Percentiles rank a stretch among this genome's conserved stretches.
Conservation (phyloP, 1,140 invertebrate genomes). For the Pantala flavescens region DNA sequence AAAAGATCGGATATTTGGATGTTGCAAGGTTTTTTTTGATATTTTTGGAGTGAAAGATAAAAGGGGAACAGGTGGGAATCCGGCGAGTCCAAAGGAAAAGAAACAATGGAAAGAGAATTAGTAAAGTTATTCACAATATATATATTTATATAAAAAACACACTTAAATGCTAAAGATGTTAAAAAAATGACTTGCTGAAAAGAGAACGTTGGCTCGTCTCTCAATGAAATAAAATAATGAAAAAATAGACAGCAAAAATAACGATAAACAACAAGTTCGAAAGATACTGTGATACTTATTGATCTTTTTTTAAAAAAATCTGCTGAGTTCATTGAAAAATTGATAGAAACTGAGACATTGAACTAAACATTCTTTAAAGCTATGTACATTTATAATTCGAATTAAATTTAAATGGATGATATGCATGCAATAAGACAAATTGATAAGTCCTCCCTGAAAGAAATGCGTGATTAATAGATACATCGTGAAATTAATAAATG, state of each 20-base stretch:
- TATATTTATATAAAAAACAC: conserved; percentile 22
- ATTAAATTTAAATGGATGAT: too few relatives aligned
- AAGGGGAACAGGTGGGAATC: not conserved
- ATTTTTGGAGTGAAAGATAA: not conserved
- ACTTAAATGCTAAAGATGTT: not conserved
- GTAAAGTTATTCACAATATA: conserved; percentile 29
- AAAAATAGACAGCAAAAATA: conserved; percentile 1
- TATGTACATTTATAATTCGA: too few relatives aligned
- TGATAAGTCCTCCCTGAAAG: too few relatives aligned
- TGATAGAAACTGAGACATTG: too few relatives aligned
- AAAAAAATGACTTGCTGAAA: too few relatives aligned
- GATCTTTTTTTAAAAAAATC: too few relatives aligned
- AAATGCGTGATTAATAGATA: too few relatives aligned
- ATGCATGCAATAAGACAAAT: too few relatives aligned
- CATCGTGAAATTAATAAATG: too few relatives aligned
- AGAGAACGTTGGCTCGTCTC: not conserved
- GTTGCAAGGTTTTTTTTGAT: not conserved
- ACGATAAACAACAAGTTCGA: not conserved
- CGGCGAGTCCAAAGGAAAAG: conserved; percentile 32
- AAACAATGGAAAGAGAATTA: conserved; percentile 46
- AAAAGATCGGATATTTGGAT: not conserved
- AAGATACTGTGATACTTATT: not conserved
- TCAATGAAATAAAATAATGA: conserved; percentile 18
- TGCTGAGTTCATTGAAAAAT: too few relatives aligned
- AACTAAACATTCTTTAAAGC: too few relatives aligned